Evolutionary conservation across 2,888 invertebrate genomes (phyloP), one percentile per base, ranked within the genome.

Genomic region (Sepiola atlantica): DNA sequence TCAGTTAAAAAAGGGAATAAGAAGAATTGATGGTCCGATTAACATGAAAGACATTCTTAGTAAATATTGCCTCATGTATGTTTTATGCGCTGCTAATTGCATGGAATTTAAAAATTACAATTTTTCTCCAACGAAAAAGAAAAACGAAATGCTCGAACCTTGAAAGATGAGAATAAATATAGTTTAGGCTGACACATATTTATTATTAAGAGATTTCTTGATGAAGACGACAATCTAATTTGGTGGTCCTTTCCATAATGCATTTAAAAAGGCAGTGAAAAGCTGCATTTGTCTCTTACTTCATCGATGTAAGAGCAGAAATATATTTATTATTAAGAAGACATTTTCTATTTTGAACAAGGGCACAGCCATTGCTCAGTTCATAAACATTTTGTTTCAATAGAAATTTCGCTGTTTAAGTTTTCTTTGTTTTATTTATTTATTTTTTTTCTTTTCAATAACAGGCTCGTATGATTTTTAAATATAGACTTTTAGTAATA

Each of bases 91-190:
- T 77, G 77, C 77, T 77, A 77, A 77, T 77, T 77, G 77, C 77
- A 77, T 77, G 32, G 77, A 77, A 77, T n/a, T 77, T 77, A 77
- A 77, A 77, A 77, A 77, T 77, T 77, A 77, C n/a, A 77, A 77
- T 77, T 77, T 77, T 77, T 32, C n/a, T 32, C 14, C 3, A 32
- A 77, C n/a, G 4, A 16, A 77, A 77, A 61, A 77, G 21, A 21
- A 77, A 77, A 77, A 77, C 2, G 8, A 45, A 45, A 4, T 45
- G 45, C 16, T 77, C 16, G 3, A 77, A 32, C n/a, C 32, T n/a
- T 77, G n/a, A 77, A 77, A 77, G 77, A n/a, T 77, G 77, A 77
- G 32, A 77, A 77, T 77, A 77, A 77, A 77, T n/a, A 77, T n/a
- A 32, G 77, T 77, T 77, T 77, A 77, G 77, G n/a, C 32, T 1